Percentiles rank a stretch among this genome's conserved stretches.
These are phyloP conservation scores for Sardinella longiceps DNA, from an alignment of 2,797 vertebrate genomes.

Conservation along the genomic window DNA sequence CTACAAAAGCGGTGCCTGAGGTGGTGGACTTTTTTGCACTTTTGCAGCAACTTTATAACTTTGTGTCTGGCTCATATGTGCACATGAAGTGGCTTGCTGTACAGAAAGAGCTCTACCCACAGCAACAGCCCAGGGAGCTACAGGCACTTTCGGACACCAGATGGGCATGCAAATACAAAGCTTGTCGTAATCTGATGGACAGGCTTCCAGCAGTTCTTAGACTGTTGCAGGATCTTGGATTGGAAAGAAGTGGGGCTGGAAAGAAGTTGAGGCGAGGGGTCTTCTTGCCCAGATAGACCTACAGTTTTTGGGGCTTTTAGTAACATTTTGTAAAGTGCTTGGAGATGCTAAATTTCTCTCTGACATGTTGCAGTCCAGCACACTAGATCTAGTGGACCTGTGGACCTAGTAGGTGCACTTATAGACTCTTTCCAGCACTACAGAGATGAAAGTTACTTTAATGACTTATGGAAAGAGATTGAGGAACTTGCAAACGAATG, in stretches of 20 bases:
- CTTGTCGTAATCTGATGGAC: background rate
- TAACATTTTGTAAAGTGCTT: slow-evolving; percentile 42
- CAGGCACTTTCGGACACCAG: slow-evolving; percentile 27
- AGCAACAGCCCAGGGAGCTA: slow-evolving; percentile 26
- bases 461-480: slow-evolving; percentile 22
- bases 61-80: background rate
- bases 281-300: slow-evolving; percentile 36
- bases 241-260: background rate
- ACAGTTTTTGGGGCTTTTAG: slow-evolving; percentile 37
- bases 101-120: slow-evolving; percentile 34
- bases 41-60: background rate
- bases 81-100: slow-evolving; percentile 23
- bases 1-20: background rate
- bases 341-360: slow-evolving; percentile 39
- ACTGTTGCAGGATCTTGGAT: too few species aligned
- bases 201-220: too few species aligned
- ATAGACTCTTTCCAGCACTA: background rate
- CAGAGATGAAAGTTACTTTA: slow-evolving; percentile 32
- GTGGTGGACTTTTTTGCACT: background rate
- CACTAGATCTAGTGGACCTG: slow-evolving; percentile 32
- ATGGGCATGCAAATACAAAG: slow-evolving; percentile 30
- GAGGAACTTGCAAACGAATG: slow-evolving; percentile 27
- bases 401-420: background rate
- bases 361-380: slow-evolving; percentile 41
- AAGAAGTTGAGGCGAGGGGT: too few species aligned